Evolutionary conservation across 2,113 vertebrate species (phyloP).

Genomic region (Conger conger): DNA sequence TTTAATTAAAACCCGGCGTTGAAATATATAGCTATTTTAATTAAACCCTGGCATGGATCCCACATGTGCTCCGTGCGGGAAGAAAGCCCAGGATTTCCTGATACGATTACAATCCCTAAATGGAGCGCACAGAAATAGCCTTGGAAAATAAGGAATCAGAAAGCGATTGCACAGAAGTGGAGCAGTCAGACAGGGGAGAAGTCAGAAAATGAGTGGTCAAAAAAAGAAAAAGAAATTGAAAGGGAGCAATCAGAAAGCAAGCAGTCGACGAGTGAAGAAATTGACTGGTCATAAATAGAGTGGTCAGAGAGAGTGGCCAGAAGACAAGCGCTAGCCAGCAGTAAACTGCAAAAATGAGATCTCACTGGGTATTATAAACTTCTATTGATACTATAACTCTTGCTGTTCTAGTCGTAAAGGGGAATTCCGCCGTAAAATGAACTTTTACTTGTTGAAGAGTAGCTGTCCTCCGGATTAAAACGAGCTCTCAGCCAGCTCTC

Average conservation of each 20-base stretch:
- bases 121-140: constrained; percentile 15
- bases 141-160: neutral
- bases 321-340: neutral
- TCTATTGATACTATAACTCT: no score
- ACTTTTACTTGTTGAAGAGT: no score
- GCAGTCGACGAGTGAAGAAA: neutral
- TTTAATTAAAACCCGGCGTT: neutral
- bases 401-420: no score
- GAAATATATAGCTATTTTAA: neutral
- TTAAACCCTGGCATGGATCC: neutral
- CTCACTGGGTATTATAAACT: no score
- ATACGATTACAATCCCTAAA: neutral
- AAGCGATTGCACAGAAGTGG: neutral
- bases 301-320: neutral
- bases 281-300: constrained; percentile 24
- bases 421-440: no score
- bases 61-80: neutral
- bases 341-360: no score
- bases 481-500: no score
- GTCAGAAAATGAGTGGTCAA: constrained; percentile 27
- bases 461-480: no score
- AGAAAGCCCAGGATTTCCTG: neutral
- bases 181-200: neutral
- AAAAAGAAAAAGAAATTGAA: neutral
- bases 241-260: neutral